A percentile compares a stretch with the other conserved stretches of the same genome.
phyloP scores from a whole-genome alignment of 2,113 vertebrate species.

The Plestiodon gilberti region DNA sequence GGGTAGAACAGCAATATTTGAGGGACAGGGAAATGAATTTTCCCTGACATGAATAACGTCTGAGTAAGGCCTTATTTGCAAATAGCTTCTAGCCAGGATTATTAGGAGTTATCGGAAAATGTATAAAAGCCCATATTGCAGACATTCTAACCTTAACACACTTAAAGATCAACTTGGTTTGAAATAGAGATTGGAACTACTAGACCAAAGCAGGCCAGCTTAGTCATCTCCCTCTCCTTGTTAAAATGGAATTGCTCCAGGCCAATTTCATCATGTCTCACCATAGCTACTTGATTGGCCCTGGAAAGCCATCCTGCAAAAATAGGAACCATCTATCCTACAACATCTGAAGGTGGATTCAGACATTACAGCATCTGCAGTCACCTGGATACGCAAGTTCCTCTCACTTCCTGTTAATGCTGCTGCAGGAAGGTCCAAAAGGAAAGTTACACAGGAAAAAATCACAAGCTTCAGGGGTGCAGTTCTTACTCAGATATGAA shows the following conservation, averaged over 20 bases:
- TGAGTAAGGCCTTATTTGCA: not conserved
- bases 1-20: constrained; percentile 19
- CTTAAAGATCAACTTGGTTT: not conserved
- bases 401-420: not conserved
- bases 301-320: not conserved
- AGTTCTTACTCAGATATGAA: not conserved
- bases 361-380: not conserved
- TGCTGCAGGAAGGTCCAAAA: not conserved
- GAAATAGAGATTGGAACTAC: not conserved
- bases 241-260: not conserved
- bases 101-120: not conserved
- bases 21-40: constrained; percentile 30
- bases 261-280: not conserved
- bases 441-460: not conserved
- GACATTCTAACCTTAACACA: not conserved
- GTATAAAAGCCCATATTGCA: not conserved
- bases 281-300: not conserved
- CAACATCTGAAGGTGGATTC: not conserved
- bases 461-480: not conserved
- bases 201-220: not conserved
- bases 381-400: not conserved
- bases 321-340: not conserved
- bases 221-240: not conserved
- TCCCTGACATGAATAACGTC: not conserved
- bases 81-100: not conserved